Evolutionary conservation across 2,797 vertebrate genomes (phyloP), one percentile per base, ranked within the genome.

Genomic region (Manis javanica): DNA sequence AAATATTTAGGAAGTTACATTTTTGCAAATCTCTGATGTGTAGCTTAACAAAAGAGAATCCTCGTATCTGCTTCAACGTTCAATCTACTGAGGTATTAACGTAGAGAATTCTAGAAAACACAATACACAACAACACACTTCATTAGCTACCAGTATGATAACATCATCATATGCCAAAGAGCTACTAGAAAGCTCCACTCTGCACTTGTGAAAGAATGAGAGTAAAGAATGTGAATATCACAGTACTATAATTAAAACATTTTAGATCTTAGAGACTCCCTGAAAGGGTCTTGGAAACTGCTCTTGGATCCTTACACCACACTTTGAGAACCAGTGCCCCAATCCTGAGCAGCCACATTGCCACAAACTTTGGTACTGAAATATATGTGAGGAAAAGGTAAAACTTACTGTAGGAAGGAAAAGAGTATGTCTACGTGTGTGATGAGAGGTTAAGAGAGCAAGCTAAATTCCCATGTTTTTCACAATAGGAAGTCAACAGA

Each of bases 81-180:
- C 61, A 61, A 34, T 64, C 14, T 79, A n/a, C 9, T n/a, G 23
- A 94, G n/a, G 39, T 51, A 63, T 15, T 68, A 87, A n/a, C 42
- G 81, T 39, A 71, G 64, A 90, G 90, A 87, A 81, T 83, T 83
- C 39, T 61, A 81, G 71, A 84, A 78, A 91, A 77, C 34, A 74
- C 8, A 72, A 75, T 5, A 23, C 11, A 82, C 4, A 72, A 90
- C 46, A 26, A 69, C 11, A 34, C 14, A 19, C n/a, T 78, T 75
- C 72, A 71, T 61, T 29, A 82, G 69, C 26, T 81, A 24, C 49
- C 16, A 51, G 37, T 59, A 5, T 74, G 34, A 26, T 61, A 46
- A 55, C 12, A 51, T 61, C 57, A 61, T 34, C 39, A 29, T 19
- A 77, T 13, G 10, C 49, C 34, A 75, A 7, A 59, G 11, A 69